A percentile compares a stretch with the other conserved stretches of the same genome.
phyloP scores from a whole-genome alignment of 2,888 invertebrate species.

The Drosophila glabriapex region DNA sequence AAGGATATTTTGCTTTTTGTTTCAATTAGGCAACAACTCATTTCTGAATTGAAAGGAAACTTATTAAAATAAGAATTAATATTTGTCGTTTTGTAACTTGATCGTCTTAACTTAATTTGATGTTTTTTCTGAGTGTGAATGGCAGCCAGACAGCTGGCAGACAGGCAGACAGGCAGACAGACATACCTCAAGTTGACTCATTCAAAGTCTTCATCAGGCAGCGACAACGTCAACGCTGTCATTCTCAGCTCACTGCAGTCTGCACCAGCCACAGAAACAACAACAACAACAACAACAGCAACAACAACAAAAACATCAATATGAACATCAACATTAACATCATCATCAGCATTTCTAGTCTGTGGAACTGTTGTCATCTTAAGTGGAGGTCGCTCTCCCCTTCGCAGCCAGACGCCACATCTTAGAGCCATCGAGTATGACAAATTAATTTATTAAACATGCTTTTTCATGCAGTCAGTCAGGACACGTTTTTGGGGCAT shows the following conservation, averaged over 20 bases:
- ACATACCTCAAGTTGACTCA: constrained; percentile 60
- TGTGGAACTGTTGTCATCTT: constrained; percentile 34
- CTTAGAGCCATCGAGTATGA: constrained; percentile 65
- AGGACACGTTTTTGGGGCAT: constrained; percentile 34
- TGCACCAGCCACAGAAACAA: constrained; percentile 24
- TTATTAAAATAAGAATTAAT: neutral
- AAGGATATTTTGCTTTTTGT: neutral
- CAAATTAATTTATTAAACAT: constrained; percentile 78
- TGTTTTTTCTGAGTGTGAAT: neutral
- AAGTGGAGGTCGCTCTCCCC: constrained; percentile 19
- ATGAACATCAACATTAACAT: constrained; percentile 7
- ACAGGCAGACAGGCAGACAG: constrained; percentile 10
- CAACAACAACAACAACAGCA: neutral
- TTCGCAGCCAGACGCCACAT: constrained; percentile 18
- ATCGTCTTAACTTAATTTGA: neutral
- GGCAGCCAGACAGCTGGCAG: neutral
- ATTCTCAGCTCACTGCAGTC: constrained; percentile 59
- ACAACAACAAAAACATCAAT: neutral
- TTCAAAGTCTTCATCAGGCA: constrained; percentile 63
- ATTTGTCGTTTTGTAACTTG: neutral
- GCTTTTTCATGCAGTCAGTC: constrained; percentile 51
- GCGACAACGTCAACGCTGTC: constrained; percentile 60
- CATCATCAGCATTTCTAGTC: constrained; percentile 13
- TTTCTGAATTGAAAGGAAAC: neutral
- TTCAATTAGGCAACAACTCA: neutral